Percentiles rank a stretch among this genome's conserved stretches.
Evolutionary conservation across 2,888 invertebrate species (phyloP).

Genomic region (Parascotia fuliginaria): DNA sequence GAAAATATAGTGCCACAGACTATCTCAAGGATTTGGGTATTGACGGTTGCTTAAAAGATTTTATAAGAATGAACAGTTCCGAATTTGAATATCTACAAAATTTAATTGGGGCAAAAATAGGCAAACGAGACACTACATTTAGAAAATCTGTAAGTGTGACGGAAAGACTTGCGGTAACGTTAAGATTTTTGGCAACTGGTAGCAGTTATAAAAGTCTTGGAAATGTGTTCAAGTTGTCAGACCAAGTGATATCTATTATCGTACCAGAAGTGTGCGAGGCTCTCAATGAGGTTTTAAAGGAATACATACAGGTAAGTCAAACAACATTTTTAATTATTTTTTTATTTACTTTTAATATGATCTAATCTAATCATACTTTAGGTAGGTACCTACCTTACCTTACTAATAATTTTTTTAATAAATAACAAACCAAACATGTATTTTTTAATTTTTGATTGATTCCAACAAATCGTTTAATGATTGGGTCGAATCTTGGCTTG

Average conservation of each 20-base stretch:
- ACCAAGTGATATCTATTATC: conserved; percentile 38
- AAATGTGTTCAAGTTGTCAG: conserved; percentile 40
- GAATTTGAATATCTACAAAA: conserved; percentile 39
- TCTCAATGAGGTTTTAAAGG: conserved; percentile 35
- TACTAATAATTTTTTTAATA: conserved; percentile 1
- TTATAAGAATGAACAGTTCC: conserved; percentile 31
- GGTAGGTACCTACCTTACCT: not conserved
- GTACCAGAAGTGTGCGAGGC: conserved; percentile 42
- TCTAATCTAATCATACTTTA: conserved; percentile 1
- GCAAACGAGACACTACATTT: conserved; percentile 26
- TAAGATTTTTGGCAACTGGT: conserved; percentile 44
- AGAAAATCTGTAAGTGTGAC: conserved; percentile 32
- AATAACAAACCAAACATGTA: conserved; percentile 16
- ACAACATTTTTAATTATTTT: conserved; percentile 28
- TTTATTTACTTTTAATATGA: conserved; percentile 1
- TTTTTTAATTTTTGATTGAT: conserved; percentile 33
- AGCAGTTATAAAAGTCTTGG: conserved; percentile 41
- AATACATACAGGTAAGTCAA: conserved; percentile 39
- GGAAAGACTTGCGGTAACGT: conserved; percentile 35
- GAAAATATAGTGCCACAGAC: conserved; percentile 35
- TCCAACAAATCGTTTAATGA: conserved; percentile 38
- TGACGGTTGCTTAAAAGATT: conserved; percentile 22
- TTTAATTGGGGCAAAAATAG: conserved; percentile 32
- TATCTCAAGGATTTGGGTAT: conserved; percentile 29
- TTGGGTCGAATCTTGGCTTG: conserved; percentile 25